Evolutionary conservation across 2,888 invertebrate genomes (phyloP), one percentile per base, ranked within the genome.

Genomic region (Drosophila maculinotata): DNA sequence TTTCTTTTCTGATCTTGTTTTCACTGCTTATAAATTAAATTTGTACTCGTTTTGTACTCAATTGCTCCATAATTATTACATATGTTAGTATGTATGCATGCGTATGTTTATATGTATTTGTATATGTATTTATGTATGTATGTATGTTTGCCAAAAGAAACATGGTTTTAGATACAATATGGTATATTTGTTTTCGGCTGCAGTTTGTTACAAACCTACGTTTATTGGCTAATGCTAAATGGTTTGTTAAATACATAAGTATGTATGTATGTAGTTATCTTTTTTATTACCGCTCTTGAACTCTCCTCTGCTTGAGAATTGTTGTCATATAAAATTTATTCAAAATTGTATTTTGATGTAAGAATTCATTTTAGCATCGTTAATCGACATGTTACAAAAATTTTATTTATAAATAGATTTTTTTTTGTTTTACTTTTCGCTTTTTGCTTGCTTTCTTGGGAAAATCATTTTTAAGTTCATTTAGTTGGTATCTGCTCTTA

Each of bases 21-120:
- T 65, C 47, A 64, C 77, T 71, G 69, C 88, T 87, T 89, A 89
- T 64, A 77, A 73, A 63, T 74, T 68, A 88, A 89, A 90, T 89
- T 90, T 89, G 90, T 89, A 90, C 90, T 89, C 71, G 69, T 82
- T 90, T 89, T 89, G 89, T 89, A 90, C 89, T 89, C 82, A 88
- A 89, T 87, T 84, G 86, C 83, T 84, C 87, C 79, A 83, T 87
- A 76, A 82, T 77, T 85, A 77, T 82, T 79, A 85, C 85, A 85
- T 79, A 79, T 76, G 68, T 66, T 69, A 73, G 64, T 69, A 78
- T 70, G 52, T 67, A 67, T 59, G 52, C 52, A 49, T 70, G 51
- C 64, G 30, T 58, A 60, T 53, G 69, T 67, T 65, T 54, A 68
- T 51, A 58, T 58, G 41, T 38, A 51, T 64, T 44, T 39, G 33